A percentile compares a stretch with the other conserved stretches of the same genome.
Conservation (phyloP, 2,888 invertebrate species). For the Xestia c-nigrum region DNA sequence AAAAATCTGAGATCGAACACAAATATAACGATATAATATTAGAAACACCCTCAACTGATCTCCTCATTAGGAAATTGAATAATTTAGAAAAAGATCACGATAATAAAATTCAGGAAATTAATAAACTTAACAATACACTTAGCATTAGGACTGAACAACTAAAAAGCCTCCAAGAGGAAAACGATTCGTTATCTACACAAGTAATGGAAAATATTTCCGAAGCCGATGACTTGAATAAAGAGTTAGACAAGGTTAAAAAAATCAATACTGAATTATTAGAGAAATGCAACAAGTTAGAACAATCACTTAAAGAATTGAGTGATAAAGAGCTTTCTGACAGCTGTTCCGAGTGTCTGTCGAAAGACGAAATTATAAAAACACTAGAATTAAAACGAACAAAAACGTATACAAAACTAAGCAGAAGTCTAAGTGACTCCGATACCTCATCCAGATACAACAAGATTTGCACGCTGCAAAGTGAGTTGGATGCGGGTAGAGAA, state of each 20-base stretch:
- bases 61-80: slow-evolving; percentile 76
- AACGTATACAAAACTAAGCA: slow-evolving; percentile 76
- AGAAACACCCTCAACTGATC: slow-evolving; percentile 77
- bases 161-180: slow-evolving; percentile 86
- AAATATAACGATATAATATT: slow-evolving; percentile 78
- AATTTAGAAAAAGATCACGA: slow-evolving; percentile 76
- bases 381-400: slow-evolving; percentile 66
- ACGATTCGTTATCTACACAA: slow-evolving; percentile 89
- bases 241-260: slow-evolving; percentile 75
- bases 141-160: slow-evolving; percentile 73
- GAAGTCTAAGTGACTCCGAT: slow-evolving; percentile 84
- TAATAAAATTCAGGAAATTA: slow-evolving; percentile 73
- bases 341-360: slow-evolving; percentile 73
- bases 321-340: slow-evolving; percentile 32
- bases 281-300: slow-evolving; percentile 71
- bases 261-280: slow-evolving; percentile 70
- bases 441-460: slow-evolving; percentile 82
- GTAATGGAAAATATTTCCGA: slow-evolving; percentile 91
- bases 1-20: slow-evolving; percentile 75
- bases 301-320: slow-evolving; percentile 51
- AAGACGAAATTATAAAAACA: slow-evolving; percentile 71
- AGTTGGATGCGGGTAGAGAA: slow-evolving; percentile 83
- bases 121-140: slow-evolving; percentile 71
- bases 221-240: slow-evolving; percentile 85
- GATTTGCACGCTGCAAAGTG: slow-evolving; percentile 84